These are phyloP conservation scores for Drosophila watanabei DNA, from an alignment of 1,140 invertebrate genomes.

Conservation along the genomic window DNA sequence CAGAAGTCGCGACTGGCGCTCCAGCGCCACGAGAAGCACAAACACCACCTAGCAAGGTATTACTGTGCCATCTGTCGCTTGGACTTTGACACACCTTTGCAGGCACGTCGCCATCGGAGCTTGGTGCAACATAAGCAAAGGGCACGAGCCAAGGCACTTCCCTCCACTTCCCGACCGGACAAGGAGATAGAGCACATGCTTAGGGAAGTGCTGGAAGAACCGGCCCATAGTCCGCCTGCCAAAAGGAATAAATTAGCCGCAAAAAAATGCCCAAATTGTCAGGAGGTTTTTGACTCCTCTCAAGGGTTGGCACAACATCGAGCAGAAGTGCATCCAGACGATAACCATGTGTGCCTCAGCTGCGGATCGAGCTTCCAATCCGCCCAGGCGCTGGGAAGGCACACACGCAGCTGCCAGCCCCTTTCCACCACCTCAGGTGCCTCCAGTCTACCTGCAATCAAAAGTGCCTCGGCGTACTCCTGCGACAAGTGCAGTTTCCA, in stretches of 20 bases:
- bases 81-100: conserved; percentile 88
- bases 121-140: conserved; percentile 86
- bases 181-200: conserved; percentile 55
- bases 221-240: background rate
- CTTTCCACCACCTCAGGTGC: conserved; percentile 52
- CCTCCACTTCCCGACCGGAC: conserved; percentile 6
- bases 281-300: conserved; percentile 86
- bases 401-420: conserved; percentile 88
- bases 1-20: conserved; percentile 88
- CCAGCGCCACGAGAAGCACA: conserved; percentile 88
- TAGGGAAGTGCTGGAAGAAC: conserved; percentile 47
- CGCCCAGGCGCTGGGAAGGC: conserved; percentile 90
- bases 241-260: conserved; percentile 5
- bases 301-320: conserved; percentile 89
- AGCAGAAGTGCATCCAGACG: conserved; percentile 72
- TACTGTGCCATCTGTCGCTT: conserved; percentile 90
- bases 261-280: conserved; percentile 51
- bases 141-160: background rate
- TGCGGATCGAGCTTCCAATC: conserved; percentile 90
- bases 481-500: conserved; percentile 74
- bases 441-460: background rate
- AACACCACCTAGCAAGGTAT: conserved; percentile 87
- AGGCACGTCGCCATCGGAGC: conserved; percentile 90
- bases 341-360: conserved; percentile 87
- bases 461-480: conserved; percentile 15